Conservation (phyloP, 2,797 vertebrate genomes). For the Salmo trutta region DNA sequence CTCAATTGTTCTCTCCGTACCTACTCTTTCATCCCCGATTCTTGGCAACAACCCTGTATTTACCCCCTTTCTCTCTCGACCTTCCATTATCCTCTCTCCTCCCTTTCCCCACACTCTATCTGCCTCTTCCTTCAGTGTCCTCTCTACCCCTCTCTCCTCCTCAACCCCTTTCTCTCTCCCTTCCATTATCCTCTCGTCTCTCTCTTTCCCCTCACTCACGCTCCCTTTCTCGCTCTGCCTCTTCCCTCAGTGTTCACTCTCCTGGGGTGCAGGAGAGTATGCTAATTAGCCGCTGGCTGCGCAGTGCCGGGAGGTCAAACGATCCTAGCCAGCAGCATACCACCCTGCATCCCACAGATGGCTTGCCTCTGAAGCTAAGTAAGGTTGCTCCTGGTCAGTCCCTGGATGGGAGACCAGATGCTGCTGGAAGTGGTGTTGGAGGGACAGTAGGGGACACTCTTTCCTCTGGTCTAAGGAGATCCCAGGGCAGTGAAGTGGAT, state of each 20-base stretch:
- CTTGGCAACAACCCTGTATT: background rate
- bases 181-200: background rate
- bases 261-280: background rate
- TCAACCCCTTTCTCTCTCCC: background rate
- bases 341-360: too few relatives aligned
- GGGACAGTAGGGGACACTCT: too few relatives aligned
- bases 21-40: background rate
- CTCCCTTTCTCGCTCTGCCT: background rate
- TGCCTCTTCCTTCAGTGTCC: background rate
- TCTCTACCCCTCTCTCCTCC: background rate
- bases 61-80: background rate
- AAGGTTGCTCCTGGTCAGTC: too few relatives aligned
- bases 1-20: background rate
- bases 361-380: too few relatives aligned
- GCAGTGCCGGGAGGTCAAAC: conserved; percentile 74
- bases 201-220: background rate
- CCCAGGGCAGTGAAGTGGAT: too few relatives aligned
- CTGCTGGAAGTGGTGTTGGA: too few relatives aligned
- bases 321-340: conserved; percentile 40
- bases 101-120: background rate
- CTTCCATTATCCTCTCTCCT: background rate
- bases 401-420: too few relatives aligned
- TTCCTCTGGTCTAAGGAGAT: too few relatives aligned
- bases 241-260: background rate
- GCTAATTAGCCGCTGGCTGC: conserved; percentile 43